Conservation (phyloP, 2,797 vertebrate species). For the Enteromius radiatus region DNA sequence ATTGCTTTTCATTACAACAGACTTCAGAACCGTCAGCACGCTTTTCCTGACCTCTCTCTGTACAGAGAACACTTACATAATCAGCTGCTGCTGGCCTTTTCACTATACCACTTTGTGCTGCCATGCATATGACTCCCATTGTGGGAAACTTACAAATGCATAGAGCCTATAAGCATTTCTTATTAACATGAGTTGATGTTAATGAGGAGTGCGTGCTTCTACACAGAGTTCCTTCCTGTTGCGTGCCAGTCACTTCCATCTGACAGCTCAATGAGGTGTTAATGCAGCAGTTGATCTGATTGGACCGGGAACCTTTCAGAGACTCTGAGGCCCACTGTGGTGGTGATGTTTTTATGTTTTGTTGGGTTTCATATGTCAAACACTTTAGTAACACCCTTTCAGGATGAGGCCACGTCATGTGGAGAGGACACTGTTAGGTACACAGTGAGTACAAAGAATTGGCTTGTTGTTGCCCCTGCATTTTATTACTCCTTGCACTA, state of each 20-base stretch:
- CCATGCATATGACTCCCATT: conserved; percentile 27
- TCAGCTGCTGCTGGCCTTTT: conserved; percentile 3
- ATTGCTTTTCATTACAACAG: conserved; percentile 41
- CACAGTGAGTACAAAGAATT: neutral
- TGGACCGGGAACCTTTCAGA: conserved; percentile 21
- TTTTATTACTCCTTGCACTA: conserved; percentile 1
- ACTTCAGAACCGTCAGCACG: conserved; percentile 22
- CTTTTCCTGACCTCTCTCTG: conserved; percentile 22
- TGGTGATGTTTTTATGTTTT: conserved; percentile 63
- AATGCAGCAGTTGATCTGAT: conserved; percentile 54
- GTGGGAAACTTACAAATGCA: conserved; percentile 11
- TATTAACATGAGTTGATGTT: conserved; percentile 15
- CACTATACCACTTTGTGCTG: conserved; percentile 17
- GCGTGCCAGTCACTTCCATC: conserved; percentile 23
- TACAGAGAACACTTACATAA: conserved; percentile 30
- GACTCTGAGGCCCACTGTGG: neutral
- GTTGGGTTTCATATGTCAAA: conserved; percentile 43
- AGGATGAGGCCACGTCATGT: neutral
- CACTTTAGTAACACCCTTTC: conserved; percentile 29
- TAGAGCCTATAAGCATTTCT: neutral
- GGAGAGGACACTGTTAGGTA: neutral
- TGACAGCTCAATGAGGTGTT: conserved; percentile 54
- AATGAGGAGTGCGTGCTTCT: conserved; percentile 31
- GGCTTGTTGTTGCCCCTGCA: conserved; percentile 6
- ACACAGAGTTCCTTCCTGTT: conserved; percentile 26